Percentiles rank a stretch among this genome's conserved stretches.
These are phyloP conservation scores for Solenodon paradoxus DNA, from an alignment of 2,113 vertebrate species.

Conservation along the genomic window DNA sequence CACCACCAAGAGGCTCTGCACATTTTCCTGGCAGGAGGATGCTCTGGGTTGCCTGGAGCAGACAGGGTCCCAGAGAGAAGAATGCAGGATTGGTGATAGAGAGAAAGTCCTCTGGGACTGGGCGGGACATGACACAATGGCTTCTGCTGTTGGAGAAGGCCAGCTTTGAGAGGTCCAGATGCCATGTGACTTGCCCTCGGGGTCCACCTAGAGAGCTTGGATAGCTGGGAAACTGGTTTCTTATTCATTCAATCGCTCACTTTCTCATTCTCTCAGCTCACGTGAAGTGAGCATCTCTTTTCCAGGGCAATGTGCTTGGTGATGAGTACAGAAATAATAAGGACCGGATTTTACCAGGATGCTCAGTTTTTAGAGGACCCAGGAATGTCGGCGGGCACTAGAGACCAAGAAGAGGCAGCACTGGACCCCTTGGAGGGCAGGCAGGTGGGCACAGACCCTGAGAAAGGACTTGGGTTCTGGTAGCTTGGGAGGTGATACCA, in stretches of 20 bases:
- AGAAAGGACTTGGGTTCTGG: neutral
- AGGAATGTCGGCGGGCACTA: neutral
- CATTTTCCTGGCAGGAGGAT: neutral
- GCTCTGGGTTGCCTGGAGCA: neutral
- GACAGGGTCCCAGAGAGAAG: neutral
- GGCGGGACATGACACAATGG: fast-evolving
- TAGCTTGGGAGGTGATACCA: neutral
- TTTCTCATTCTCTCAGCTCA: neutral
- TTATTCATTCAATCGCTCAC: neutral
- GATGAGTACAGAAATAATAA: neutral
- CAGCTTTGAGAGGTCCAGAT: neutral
- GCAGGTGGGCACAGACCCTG: neutral
- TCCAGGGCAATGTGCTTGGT: neutral
- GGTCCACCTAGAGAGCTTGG: neutral
- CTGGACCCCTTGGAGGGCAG: neutral
- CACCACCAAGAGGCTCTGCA: neutral
- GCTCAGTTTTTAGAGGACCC: neutral
- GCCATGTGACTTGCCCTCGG: neutral
- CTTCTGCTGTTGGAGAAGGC: neutral
- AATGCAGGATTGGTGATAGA: neutral
- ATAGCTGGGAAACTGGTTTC: neutral
- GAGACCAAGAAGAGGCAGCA: neutral
- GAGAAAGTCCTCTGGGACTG: neutral
- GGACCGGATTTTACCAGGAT: neutral
- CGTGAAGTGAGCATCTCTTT: neutral